Evolutionary conservation across 1,140 invertebrate genomes (phyloP).

Genomic region (Orchesella cincta): DNA sequence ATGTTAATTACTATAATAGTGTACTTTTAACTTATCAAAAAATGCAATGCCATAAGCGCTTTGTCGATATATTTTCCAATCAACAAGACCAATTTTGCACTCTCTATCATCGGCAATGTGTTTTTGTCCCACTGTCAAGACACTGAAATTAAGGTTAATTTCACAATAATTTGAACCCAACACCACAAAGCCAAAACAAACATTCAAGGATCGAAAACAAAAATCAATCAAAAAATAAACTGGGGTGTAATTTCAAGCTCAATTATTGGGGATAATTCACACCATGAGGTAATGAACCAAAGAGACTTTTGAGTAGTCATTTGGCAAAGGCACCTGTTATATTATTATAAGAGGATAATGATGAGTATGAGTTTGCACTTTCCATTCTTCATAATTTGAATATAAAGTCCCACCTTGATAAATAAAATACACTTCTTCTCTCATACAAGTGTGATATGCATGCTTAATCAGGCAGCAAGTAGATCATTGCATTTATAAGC

Average conservation of each 20-base stretch:
- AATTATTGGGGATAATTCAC: neutral
- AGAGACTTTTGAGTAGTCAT: neutral
- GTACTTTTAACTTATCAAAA: too few relatives aligned
- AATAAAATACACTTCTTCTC: neutral
- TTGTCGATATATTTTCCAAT: too few relatives aligned
- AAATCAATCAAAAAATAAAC: neutral
- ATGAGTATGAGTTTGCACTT: neutral
- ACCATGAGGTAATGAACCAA: neutral
- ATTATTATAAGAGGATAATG: neutral
- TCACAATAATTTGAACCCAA: too few relatives aligned
- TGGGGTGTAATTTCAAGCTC: neutral
- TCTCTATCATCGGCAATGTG: too few relatives aligned
- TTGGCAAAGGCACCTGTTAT: too few relatives aligned
- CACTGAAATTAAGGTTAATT: neutral
- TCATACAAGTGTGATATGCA: neutral
- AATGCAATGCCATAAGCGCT: too few relatives aligned
- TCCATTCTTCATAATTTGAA: neutral
- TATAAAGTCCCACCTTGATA: neutral
- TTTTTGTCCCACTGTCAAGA: too few relatives aligned
- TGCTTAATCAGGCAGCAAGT: neutral
- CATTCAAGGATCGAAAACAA: neutral
- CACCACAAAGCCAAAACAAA: neutral
- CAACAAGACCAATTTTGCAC: too few relatives aligned
- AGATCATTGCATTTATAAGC: too few relatives aligned
- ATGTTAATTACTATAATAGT: too few relatives aligned